Conservation (phyloP, 2,797 vertebrate species). For the Anguilla megastoma region DNA sequence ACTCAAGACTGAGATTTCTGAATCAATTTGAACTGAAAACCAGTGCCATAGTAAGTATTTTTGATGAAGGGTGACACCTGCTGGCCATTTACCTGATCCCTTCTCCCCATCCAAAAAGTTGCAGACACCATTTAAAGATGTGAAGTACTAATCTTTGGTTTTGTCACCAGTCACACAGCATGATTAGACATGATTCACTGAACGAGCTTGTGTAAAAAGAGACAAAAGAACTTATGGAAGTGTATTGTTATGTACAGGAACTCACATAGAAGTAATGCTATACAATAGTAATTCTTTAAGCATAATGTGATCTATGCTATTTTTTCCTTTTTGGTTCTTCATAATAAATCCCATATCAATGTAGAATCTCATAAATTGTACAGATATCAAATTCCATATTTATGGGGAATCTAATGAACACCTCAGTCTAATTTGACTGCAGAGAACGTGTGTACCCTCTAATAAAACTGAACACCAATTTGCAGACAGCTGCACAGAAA, state of each 20-base stretch:
- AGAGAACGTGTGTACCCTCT: neutral
- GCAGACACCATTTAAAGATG: neutral
- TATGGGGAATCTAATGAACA: neutral
- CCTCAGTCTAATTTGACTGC: neutral
- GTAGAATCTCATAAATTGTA: neutral
- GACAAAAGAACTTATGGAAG: constrained; percentile 4
- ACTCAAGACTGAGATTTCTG: constrained; percentile 41
- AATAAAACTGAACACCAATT: neutral
- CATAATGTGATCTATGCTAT: neutral
- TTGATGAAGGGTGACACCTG: constrained; percentile 21
- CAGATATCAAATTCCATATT: neutral
- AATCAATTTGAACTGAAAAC: neutral
- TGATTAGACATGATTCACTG: neutral
- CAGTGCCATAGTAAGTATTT: neutral
- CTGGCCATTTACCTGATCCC: constrained; percentile 5
- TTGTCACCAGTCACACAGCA: neutral
- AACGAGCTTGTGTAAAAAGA: neutral
- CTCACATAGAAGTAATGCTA: neutral
- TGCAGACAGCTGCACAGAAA: neutral
- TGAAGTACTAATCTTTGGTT: neutral
- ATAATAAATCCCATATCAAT: neutral
- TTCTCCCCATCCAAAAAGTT: neutral
- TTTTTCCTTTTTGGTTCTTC: neutral
- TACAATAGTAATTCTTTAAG: neutral
- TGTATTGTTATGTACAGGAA: neutral